phyloP scores from a whole-genome alignment of 2,797 vertebrate genomes.

The Anguilla megastoma region DNA sequence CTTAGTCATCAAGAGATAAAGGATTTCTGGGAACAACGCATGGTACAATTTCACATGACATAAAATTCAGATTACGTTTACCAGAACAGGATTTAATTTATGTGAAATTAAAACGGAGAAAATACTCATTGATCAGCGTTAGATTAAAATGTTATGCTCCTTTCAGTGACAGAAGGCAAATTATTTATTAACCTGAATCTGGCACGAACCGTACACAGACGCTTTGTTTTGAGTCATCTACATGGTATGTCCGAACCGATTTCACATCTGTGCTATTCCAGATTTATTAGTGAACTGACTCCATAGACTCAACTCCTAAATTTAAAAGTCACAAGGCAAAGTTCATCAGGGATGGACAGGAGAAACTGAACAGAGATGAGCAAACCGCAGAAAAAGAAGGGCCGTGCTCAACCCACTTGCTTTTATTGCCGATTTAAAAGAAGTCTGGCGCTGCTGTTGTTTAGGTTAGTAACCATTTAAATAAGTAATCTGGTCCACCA shows the following conservation, averaged over 20 bases:
- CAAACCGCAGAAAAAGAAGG: not conserved
- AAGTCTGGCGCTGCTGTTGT: not conserved
- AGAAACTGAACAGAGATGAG: not conserved
- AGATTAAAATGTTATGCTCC: not conserved
- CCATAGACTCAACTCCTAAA: not conserved
- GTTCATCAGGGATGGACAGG: not conserved
- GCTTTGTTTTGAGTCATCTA: not conserved
- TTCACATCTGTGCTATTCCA: not conserved
- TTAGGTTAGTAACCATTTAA: not conserved
- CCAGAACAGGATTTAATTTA: not conserved
- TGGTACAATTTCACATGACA: not conserved
- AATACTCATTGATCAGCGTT: not conserved
- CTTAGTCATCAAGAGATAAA: not conserved
- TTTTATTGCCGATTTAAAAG: not conserved
- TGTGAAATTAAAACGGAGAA: not conserved
- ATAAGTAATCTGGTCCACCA: too few relatives aligned
- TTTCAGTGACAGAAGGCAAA: not conserved
- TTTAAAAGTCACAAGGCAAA: not conserved
- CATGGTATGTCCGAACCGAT: not conserved
- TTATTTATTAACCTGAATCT: not conserved
- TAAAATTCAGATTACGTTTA: not conserved
- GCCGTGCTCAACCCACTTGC: not conserved
- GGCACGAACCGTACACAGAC: not conserved
- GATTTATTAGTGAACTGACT: constrained; percentile 6
- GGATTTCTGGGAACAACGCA: not conserved